Percentiles rank a stretch among this genome's conserved stretches.
Evolutionary conservation across 2,888 invertebrate genomes (phyloP).

Genomic region (Rhodophaea formosa): DNA sequence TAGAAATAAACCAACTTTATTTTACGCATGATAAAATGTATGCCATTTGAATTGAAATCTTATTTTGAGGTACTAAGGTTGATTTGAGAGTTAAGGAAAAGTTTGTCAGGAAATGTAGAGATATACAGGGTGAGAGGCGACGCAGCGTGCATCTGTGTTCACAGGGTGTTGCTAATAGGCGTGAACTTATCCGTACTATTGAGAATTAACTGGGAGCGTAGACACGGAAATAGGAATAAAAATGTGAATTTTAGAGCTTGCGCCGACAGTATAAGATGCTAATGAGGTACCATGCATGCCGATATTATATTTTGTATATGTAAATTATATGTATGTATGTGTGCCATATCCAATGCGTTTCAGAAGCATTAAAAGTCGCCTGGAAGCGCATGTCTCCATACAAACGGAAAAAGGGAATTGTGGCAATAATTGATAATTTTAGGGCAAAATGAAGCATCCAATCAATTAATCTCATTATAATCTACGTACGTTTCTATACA

Average conservation of each 20-base stretch:
- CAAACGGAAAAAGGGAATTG: too few relatives aligned
- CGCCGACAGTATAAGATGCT: not conserved
- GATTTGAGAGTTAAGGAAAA: not conserved
- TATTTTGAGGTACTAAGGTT: not conserved
- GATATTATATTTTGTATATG: too few relatives aligned
- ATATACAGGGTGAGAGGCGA: slow-evolving; percentile 42
- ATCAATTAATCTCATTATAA: too few relatives aligned
- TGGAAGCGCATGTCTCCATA: too few relatives aligned
- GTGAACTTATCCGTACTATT: slow-evolving; percentile 35
- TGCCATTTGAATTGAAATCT: not conserved
- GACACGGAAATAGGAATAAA: slow-evolving; percentile 23
- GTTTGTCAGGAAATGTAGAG: slow-evolving; percentile 13
- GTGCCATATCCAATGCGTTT: too few relatives aligned
- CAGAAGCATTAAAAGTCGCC: too few relatives aligned
- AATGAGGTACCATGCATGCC: not conserved
- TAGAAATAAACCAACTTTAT: slow-evolving; percentile 7
- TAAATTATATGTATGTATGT: too few relatives aligned
- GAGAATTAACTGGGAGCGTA: slow-evolving; percentile 27
- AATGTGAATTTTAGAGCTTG: slow-evolving; percentile 13
- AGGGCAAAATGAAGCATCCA: too few relatives aligned
- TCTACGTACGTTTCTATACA: too few relatives aligned
- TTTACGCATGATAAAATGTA: not conserved
- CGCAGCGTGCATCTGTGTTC: slow-evolving; percentile 48
- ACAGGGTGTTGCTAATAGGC: slow-evolving; percentile 49
- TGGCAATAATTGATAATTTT: too few relatives aligned